A percentile compares a stretch with the other conserved stretches of the same genome.
Evolutionary conservation across 1,140 invertebrate genomes (phyloP).

Genomic region (Meloidogyne chitwoodi): DNA sequence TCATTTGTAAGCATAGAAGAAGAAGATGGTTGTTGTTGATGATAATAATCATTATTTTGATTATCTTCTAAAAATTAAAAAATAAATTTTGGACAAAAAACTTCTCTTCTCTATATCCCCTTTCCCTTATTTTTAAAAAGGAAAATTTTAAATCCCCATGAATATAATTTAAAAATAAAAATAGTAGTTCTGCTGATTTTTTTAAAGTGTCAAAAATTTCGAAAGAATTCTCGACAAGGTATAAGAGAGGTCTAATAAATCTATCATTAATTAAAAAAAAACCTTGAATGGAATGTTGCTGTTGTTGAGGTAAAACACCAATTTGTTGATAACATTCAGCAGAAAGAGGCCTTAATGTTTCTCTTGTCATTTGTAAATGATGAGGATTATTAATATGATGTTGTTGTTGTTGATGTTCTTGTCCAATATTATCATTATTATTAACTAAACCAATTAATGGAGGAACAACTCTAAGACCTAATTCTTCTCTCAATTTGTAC

Average conservation of each 20-base stretch:
- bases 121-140: no score
- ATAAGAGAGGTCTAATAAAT: no score
- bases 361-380: not conserved
- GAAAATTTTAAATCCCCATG: no score
- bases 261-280: not conserved
- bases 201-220: no score
- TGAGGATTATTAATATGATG: not conserved
- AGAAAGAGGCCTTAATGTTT: not conserved
- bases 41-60: not conserved
- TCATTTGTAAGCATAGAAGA: no score
- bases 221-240: no score
- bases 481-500: not conserved
- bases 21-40: not conserved
- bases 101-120: no score
- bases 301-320: not conserved
- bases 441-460: not conserved
- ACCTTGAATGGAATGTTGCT: not conserved
- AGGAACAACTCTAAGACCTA: not conserved
- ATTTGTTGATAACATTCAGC: not conserved
- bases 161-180: no score
- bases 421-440: not conserved
- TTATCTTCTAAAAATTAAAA: not conserved
- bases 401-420: no score
- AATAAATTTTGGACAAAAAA: no score
- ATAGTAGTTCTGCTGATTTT: no score